These are phyloP conservation scores for Thymallus thymallus DNA, from an alignment of 2,113 vertebrate species.

Conservation along the genomic window DNA sequence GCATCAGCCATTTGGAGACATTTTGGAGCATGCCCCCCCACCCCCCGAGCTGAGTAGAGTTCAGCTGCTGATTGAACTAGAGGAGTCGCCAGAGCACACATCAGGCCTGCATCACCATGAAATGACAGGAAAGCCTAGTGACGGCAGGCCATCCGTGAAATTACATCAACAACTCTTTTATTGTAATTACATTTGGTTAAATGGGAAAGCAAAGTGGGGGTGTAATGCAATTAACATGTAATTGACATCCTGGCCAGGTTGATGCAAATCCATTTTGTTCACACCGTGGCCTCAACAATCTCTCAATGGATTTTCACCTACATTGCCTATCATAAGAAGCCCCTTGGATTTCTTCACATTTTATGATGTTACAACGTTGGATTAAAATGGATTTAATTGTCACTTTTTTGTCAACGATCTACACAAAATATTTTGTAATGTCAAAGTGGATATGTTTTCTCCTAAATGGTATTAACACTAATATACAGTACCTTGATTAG, in stretches of 20 bases:
- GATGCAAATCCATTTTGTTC: not conserved
- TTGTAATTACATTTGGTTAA: constrained; percentile 75
- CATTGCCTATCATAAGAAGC: too few species aligned
- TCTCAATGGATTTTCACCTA: not conserved
- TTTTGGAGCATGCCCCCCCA: constrained; percentile 24
- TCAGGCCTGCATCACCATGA: constrained; percentile 37
- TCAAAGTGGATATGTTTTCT: too few species aligned
- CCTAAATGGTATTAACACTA: too few species aligned
- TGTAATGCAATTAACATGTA: constrained; percentile 72
- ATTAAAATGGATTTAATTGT: too few species aligned
- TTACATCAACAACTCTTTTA: constrained; percentile 71
- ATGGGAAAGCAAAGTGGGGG: constrained; percentile 70
- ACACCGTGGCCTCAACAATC: not conserved
- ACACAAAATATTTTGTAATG: too few species aligned
- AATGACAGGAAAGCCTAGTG: constrained; percentile 50
- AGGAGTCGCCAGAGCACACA: constrained; percentile 38
- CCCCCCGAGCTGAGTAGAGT: constrained; percentile 42
- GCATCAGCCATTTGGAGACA: constrained; percentile 53
- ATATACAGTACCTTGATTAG: too few species aligned
- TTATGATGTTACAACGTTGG: too few species aligned
- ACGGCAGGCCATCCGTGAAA: constrained; percentile 72
- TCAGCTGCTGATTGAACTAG: constrained; percentile 51
- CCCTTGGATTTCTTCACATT: too few species aligned
- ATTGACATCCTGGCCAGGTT: constrained; percentile 67
- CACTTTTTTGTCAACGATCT: too few species aligned